Base-by-base conservation (phyloP, 2,797 vertebrate genomes). In the Danio jaintianensis region DNA sequence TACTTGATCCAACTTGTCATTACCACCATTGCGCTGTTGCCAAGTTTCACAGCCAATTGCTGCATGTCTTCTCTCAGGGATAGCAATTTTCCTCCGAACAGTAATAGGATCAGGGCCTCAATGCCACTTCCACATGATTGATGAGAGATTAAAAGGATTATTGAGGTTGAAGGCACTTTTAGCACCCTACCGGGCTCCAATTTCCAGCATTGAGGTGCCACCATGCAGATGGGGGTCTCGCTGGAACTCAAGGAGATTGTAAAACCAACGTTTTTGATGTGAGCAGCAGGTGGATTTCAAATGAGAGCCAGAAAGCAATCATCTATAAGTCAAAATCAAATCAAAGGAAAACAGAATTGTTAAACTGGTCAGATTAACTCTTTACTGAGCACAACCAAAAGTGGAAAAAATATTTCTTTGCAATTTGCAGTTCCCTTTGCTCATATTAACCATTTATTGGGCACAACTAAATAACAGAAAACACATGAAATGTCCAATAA, bases 71-170 rank as follows among this genome's bases (percentile, higher is more conserved):
- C 89, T 89, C 81, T 78, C 86, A 75, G 84, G 78, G 85, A 86
- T 81, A 91, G 89, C 88, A 85, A 87, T 92, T 87, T 91, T 87
- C 88, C 86, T 86, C 87, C 82, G 85, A 88, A 89, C 79, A 84
- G 90, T 91, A 93, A 94, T 92, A 91, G 90, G 92, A 93, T 92
- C 90, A 89, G 84, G 89, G 84, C 75, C 89, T 90, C 84, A 22
- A 83, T 86, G 88, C 89, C 88, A 87, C 91, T 91, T 88, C 87
- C 88, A 89, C 85, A 85, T 91, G 93, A 94, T 90, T 93, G 93
- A 94, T 95, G 94, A 94, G 92, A 94, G 93, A 94, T 94, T 94
- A 93, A 93, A 94, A 91, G 92, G 92, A 93, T 92, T 94, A 91
- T 92, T 91, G 91, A 91, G 91, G 92, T 87, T 92, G 91, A 92